Base-by-base conservation (phyloP, 2,888 invertebrate genomes). In the Platypus cylindrus region DNA sequence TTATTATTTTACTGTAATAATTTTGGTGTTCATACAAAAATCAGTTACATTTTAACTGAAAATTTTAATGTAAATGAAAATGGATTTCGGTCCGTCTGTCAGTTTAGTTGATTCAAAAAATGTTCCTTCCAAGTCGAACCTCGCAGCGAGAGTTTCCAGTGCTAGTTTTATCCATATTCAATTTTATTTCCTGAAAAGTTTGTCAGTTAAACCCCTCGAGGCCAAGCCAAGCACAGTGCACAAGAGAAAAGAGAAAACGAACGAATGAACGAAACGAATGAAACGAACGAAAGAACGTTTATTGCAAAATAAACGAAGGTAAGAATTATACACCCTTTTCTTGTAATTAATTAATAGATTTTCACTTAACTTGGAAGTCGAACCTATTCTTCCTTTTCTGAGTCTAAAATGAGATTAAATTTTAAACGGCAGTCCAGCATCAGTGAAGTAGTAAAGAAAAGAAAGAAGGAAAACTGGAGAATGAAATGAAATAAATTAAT, bases 91-190 rank as follows among this genome's bases (percentile, higher is more conserved):
- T 14, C 27, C 8, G 15, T 14, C 27, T 16, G 27, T 15, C 7
- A 27, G 27, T n/a, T n/a, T n/a, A n/a, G n/a, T n/a, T n/a, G n/a
- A n/a, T n/a, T n/a, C n/a, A n/a, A n/a, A n/a, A n/a, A n/a, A n/a
- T n/a, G n/a, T n/a, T n/a, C n/a, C n/a, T n/a, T n/a, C n/a, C n/a
- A 27, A 16, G 27, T 14, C 13, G 9, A 27, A 27, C 27, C 27
- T 27, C 15, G 12, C n/a, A n/a, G n/a, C n/a, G 27, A 27, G 27
- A 27, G 14, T 27, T 51, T 51, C 40, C 51, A 48, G 47, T 47
- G 49, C 51, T 51, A 55, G 53, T 58, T 57, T 58, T 58, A 58
- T 58, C 56, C 59, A 58, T 59, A 59, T 59, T 58, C 59, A 59
- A 58, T 58, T 58, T 55, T 55, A 55, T 53, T 48, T n/a, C 47